Conservation (phyloP, 2,113 vertebrate species). For the Colistium nudipinnis region DNA sequence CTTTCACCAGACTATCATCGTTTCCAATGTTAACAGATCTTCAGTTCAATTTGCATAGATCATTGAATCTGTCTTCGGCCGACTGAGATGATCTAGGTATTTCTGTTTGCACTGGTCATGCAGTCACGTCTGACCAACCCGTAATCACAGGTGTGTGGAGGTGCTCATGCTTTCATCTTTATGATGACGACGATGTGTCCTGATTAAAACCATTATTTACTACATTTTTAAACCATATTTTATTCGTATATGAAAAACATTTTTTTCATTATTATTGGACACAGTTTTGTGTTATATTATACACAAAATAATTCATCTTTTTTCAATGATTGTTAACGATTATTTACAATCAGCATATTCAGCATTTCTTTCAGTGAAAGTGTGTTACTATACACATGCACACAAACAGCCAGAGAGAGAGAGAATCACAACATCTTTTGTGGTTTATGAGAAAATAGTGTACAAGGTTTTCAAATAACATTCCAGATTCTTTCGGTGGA, state of each 20-base stretch:
- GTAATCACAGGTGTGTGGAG: neutral
- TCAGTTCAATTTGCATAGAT: too few species aligned
- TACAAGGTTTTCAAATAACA: neutral
- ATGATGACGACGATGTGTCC: too few species aligned
- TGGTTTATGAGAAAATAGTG: neutral
- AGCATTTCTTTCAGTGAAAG: neutral
- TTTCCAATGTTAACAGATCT: too few species aligned
- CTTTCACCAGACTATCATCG: too few species aligned
- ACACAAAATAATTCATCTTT: neutral
- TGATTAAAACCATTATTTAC: neutral
- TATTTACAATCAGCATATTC: neutral
- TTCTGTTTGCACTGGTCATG: neutral
- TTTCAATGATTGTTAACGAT: too few species aligned
- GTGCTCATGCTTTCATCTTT: too few species aligned
- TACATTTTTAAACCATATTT: neutral
- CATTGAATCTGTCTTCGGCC: too few species aligned
- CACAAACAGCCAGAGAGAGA: too few species aligned
- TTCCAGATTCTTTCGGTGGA: neutral
- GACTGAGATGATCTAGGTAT: too few species aligned
- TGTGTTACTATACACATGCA: neutral
- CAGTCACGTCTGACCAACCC: too few species aligned
- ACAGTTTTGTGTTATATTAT: neutral
- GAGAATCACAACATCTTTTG: too few species aligned
- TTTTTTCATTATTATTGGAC: neutral
- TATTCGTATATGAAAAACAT: neutral